Evolutionary conservation across 2,113 vertebrate species (phyloP).

Genomic region (Greenwoodochromis staneri): DNA sequence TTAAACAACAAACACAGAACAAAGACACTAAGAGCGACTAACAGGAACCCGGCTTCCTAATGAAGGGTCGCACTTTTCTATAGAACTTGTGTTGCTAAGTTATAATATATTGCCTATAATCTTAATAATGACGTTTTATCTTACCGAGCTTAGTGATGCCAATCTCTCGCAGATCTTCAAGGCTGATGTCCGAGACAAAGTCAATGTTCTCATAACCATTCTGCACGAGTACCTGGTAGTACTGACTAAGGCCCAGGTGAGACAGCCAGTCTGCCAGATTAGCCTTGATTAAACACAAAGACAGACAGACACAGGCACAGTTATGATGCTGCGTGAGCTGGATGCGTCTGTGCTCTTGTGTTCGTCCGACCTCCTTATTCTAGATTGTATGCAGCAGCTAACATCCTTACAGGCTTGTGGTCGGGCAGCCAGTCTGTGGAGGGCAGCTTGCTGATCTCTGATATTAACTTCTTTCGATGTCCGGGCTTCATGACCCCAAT

Average conservation of each 20-base stretch:
- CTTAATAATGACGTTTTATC: neutral
- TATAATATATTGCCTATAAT: neutral
- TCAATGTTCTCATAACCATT: conserved; percentile 98
- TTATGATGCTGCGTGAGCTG: neutral
- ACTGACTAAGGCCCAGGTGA: conserved; percentile 92
- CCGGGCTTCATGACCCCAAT: conserved; percentile 97
- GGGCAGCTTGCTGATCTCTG: conserved; percentile 87
- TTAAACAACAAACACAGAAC: neutral
- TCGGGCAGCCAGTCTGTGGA: conserved; percentile 89
- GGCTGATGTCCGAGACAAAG: conserved; percentile 95
- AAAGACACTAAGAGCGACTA: neutral
- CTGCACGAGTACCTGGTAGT: conserved; percentile 94
- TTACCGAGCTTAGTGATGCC: conserved; percentile 83
- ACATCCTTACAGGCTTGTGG: conserved; percentile 87
- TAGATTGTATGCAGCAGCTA: neutral
- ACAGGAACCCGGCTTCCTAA: neutral
- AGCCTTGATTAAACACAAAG: conserved; percentile 67
- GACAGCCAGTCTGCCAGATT: conserved; percentile 93
- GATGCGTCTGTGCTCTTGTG: neutral
- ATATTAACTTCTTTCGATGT: conserved; percentile 91
- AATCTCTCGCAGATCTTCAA: conserved; percentile 95
- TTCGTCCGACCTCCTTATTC: neutral
- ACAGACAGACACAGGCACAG: neutral
- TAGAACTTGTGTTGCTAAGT: neutral
- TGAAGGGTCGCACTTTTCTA: neutral